Conservation (phyloP, 2,888 invertebrate genomes). For the Crematogaster levior region DNA sequence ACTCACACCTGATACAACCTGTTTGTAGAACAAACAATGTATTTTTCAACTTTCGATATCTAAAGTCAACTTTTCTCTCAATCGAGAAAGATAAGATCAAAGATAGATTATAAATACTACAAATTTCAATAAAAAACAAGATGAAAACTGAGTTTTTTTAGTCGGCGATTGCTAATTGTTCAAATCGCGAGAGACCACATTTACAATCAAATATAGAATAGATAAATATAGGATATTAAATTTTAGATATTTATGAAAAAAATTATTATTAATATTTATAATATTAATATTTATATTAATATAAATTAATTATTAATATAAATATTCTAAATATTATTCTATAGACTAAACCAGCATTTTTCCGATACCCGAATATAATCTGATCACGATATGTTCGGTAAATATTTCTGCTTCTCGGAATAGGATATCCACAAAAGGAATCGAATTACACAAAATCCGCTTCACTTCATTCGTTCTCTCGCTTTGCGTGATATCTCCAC, state of each 20-base stretch:
- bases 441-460: constrained; percentile 36
- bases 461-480: constrained; percentile 26
- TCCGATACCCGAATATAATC: constrained; percentile 27
- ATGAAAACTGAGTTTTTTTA: not conserved
- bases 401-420: constrained; percentile 18
- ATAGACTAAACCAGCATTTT: not conserved
- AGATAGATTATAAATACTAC: not conserved
- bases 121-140: constrained; percentile 23
- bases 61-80: constrained; percentile 29
- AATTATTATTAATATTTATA: no score
- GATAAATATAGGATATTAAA: no score
- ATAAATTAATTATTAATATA: no score
- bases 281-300: no score
- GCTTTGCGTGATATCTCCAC: constrained; percentile 3
- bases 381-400: constrained; percentile 28
- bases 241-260: constrained; percentile 6
- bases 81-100: not conserved
- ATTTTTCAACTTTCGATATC: constrained; percentile 33
- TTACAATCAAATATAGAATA: constrained; percentile 30
- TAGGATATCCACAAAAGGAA: constrained; percentile 29
- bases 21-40: constrained; percentile 35
- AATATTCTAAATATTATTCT: constrained; percentile 9
- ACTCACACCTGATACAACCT: constrained; percentile 16
- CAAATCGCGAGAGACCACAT: not conserved
- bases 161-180: constrained; percentile 18